These are phyloP conservation scores for Tragulus kanchil DNA, from an alignment of 2,113 vertebrate genomes.

Conservation along the genomic window DNA sequence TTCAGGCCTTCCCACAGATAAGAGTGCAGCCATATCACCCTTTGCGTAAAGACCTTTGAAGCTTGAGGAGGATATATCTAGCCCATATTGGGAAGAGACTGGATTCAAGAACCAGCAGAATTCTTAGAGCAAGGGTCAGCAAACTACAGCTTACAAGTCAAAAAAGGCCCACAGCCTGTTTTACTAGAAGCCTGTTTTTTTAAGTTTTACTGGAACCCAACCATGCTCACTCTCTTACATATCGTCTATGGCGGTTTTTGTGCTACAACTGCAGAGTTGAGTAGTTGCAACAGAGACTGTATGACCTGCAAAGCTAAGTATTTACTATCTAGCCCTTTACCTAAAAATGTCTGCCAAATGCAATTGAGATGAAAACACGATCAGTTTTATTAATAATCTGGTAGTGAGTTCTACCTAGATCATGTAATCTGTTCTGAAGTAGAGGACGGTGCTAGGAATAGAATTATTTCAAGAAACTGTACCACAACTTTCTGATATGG, in stretches of 20 bases:
- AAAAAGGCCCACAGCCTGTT: neutral
- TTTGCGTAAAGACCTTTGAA: slow-evolving; percentile 26
- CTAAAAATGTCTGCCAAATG: neutral
- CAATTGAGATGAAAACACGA: neutral
- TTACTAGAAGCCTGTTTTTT: slow-evolving; percentile 24
- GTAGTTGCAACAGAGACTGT: neutral
- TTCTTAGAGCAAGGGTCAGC: neutral
- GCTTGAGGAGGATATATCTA: slow-evolving; percentile 1
- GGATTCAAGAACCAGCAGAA: neutral
- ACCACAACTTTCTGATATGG: slow-evolving; percentile 26
- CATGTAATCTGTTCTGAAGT: slow-evolving; percentile 34
- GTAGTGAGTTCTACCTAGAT: slow-evolving; percentile 31
- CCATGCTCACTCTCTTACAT: neutral
- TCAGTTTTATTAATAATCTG: slow-evolving; percentile 46
- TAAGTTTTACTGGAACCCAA: slow-evolving; percentile 33
- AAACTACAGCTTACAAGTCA: neutral
- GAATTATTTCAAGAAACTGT: slow-evolving; percentile 42
- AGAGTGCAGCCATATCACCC: neutral
- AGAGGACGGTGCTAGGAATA: neutral
- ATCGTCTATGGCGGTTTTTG: neutral
- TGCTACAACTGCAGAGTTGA: neutral
- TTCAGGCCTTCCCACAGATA: slow-evolving; percentile 23
- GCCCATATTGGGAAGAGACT: neutral
- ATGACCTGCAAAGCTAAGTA: slow-evolving; percentile 1
- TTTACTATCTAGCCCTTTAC: neutral